phyloP scores from a whole-genome alignment of 2,113 vertebrate genomes.

The Athene noctua region DNA sequence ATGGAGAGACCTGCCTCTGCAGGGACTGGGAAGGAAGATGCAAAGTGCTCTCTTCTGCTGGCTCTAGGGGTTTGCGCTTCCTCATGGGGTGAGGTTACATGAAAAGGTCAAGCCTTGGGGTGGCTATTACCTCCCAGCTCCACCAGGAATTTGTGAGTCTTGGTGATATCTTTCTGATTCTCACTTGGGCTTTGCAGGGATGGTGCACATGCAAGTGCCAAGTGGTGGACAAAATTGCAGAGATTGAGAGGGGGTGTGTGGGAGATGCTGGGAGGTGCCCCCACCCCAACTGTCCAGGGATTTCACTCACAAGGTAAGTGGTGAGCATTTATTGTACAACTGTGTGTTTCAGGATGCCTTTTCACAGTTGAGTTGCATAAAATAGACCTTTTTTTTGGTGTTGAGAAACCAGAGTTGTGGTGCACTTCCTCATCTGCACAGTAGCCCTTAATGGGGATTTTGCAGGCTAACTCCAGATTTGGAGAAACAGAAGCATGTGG shows the following conservation, averaged over 20 bases:
- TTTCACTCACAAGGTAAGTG: not conserved
- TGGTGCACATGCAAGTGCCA: rapidly evolving
- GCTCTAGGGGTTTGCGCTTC: not conserved
- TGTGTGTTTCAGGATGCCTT: not conserved
- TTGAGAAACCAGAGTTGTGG: not conserved
- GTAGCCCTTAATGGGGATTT: not conserved
- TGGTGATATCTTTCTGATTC: not conserved
- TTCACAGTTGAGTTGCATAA: not conserved
- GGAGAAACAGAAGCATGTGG: not conserved
- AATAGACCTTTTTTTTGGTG: not conserved
- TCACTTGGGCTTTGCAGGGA: not conserved
- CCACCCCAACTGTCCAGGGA: not conserved
- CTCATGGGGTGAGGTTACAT: rapidly evolving
- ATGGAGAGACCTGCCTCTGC: not conserved
- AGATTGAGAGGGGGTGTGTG: not conserved
- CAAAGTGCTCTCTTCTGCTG: not conserved
- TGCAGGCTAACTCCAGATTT: not conserved
- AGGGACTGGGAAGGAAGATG: not conserved
- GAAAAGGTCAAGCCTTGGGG: not conserved
- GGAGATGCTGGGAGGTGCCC: not conserved
- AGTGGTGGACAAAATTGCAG: not conserved
- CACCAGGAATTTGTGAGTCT: not conserved
- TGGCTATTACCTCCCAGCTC: not conserved
- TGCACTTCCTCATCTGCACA: not conserved
- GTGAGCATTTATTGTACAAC: not conserved